Evolutionary conservation across 2,888 invertebrate species (phyloP), one percentile per base, ranked within the genome.

Genomic region (Eucera pruinosa): DNA sequence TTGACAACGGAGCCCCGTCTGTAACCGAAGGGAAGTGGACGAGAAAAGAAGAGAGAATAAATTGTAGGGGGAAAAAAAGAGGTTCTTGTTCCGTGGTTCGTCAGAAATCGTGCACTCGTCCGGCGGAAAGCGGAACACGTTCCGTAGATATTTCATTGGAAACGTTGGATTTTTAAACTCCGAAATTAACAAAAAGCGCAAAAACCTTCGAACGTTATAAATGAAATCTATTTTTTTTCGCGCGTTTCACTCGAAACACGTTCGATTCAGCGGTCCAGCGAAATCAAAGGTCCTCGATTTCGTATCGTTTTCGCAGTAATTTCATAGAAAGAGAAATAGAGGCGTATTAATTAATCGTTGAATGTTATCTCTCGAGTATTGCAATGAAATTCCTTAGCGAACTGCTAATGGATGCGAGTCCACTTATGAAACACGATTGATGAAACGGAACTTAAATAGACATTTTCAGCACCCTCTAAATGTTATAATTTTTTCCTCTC

Each of bases 1-100:
- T 76, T 76, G 76, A 76, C 76, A 76, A 76, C 57, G 76, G 33
- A 18, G 20, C 25, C 41, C 57, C 50, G 78, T 61, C 76, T 71
- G 66, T 60, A 67, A 78, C 66, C 61, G 70, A 27, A 36, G 39
- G 41, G 11, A 58, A 58, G 58, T 41, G 54, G 47, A 60, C 45
- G 54, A 47, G 27, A 18, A 27, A 2, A n/a, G 4, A 5, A 30
- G 27, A 27, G 9, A 27, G 27, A 23, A 23, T 7, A 6, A 0
- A 15, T 30, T 20, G n/a, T 4, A 30, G 20, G 11, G 30, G 13
- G 18, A 18, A n/a, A 13, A 20, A 9, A 15, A 9, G 47, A n/a
- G 9, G 18, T 20, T 2, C 23, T 23, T 9, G 45, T 33, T n/a
- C 47, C 15, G 48, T n/a, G 47, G 67, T 61, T 54, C 58, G 45